A percentile compares a stretch with the other conserved stretches of the same genome.
phyloP scores from a whole-genome alignment of 2,797 vertebrate species.

The Falco biarmicus region DNA sequence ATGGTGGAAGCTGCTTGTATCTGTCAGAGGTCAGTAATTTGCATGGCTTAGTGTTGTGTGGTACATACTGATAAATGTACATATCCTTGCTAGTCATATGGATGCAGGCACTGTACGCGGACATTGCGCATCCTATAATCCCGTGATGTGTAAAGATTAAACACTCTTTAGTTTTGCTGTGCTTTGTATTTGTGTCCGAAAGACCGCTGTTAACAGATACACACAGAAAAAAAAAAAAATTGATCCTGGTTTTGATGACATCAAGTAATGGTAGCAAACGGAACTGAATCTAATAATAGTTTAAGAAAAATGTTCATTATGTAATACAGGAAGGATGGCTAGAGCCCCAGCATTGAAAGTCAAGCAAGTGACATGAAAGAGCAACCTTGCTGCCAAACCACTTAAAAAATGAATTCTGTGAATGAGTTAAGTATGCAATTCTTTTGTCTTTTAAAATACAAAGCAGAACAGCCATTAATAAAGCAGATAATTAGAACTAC shows the following conservation, averaged over 20 bases:
- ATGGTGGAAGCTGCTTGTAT: neutral
- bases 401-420: constrained; percentile 32
- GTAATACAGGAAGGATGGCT: constrained; percentile 50
- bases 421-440: constrained; percentile 41
- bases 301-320: constrained; percentile 55
- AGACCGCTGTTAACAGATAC: neutral
- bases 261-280: constrained; percentile 32
- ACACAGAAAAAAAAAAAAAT: neutral
- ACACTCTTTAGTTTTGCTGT: neutral
- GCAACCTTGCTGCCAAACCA: constrained; percentile 37
- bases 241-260: constrained; percentile 43
- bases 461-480: constrained; percentile 53
- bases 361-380: constrained; percentile 43
- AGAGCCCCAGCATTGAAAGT: constrained; percentile 37
- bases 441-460: constrained; percentile 34
- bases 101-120: neutral
- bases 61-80: neutral
- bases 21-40: constrained; percentile 21
- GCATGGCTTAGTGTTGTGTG: neutral
- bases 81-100: neutral
- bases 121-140: neutral
- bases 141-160: neutral
- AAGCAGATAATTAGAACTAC: constrained; percentile 59
- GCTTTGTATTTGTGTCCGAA: constrained; percentile 8
- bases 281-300: constrained; percentile 63